These are phyloP conservation scores for Astreopora myriophthalma DNA, from an alignment of 64 coral and sea anemone species.

Conservation along the genomic window DNA sequence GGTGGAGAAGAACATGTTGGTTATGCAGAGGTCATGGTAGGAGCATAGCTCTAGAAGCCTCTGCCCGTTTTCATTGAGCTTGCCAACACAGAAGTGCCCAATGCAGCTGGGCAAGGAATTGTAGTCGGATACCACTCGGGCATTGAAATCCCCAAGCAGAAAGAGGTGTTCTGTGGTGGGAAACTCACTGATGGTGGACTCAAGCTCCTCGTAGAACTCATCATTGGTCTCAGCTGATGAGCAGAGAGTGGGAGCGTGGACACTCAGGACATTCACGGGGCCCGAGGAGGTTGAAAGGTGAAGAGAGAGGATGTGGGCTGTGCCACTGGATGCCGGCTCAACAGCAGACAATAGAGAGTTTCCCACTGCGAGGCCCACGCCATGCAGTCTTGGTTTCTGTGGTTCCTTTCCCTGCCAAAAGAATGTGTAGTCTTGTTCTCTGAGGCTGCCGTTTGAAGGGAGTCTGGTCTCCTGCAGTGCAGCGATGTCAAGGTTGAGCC, in stretches of 20 bases:
- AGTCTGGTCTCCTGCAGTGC: too few species aligned
- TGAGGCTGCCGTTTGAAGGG: background rate
- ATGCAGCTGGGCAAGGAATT: background rate
- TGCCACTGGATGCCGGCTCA: background rate
- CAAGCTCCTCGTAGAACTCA: background rate
- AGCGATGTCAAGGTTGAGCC: too few species aligned
- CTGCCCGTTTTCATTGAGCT: slow-evolving; percentile 10
- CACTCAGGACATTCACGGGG: background rate
- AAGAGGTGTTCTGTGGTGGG: background rate
- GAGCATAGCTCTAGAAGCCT: slow-evolving; percentile 27
- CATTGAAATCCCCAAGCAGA: slow-evolving; percentile 18
- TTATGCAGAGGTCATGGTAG: slow-evolving; percentile 14
- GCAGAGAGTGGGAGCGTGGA: background rate
- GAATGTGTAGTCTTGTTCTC: background rate
- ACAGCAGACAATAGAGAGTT: background rate
- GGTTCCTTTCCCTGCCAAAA: background rate
- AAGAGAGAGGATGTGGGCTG: background rate
- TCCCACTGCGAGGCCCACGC: slow-evolving; percentile 1
- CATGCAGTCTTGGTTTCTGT: background rate
- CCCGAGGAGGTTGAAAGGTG: background rate
- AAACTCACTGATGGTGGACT: background rate
- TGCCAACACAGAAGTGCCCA: background rate
- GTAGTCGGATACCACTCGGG: background rate
- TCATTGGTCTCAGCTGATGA: slow-evolving; percentile 3
- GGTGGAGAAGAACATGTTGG: slow-evolving; percentile 16